phyloP scores from a whole-genome alignment of 2,113 vertebrate genomes.

The Zingel zingel region DNA sequence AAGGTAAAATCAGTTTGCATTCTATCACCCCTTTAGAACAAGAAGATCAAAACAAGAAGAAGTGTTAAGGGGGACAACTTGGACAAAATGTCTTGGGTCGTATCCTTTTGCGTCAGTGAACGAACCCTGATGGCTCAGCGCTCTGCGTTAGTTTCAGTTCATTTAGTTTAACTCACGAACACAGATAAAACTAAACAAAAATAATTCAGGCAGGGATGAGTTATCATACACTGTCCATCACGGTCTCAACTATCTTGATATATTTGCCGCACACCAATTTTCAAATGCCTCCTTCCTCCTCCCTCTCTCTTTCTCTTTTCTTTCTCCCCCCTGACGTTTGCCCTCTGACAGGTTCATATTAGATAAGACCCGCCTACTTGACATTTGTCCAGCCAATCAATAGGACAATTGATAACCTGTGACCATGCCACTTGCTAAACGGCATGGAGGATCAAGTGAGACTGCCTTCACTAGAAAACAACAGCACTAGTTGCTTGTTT shows the following conservation, averaged over 20 bases:
- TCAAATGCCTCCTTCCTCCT: not conserved
- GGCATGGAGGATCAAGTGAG: not conserved
- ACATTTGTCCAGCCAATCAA: not conserved
- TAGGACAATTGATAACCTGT: constrained; percentile 8
- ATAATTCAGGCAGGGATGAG: not conserved
- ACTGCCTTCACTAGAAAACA: not conserved
- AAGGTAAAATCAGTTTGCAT: no score
- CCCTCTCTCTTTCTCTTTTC: not conserved
- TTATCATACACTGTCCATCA: not conserved
- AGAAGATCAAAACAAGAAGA: not conserved
- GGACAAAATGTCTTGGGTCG: not conserved
- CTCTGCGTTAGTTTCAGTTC: no score
- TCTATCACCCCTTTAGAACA: not conserved
- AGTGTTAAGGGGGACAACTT: not conserved
- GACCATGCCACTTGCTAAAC: not conserved
- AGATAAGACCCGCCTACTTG: not conserved
- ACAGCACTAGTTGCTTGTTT: not conserved
- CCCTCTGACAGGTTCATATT: not conserved
- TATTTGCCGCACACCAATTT: not conserved
- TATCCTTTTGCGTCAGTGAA: not conserved
- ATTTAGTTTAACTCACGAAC: not conserved
- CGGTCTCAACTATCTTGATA: not conserved
- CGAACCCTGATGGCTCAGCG: no score
- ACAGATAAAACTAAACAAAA: not conserved
- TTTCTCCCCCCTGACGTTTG: not conserved